These are phyloP conservation scores for Xestia rhomboidea DNA, from an alignment of 2,888 invertebrate species.

Conservation along the genomic window DNA sequence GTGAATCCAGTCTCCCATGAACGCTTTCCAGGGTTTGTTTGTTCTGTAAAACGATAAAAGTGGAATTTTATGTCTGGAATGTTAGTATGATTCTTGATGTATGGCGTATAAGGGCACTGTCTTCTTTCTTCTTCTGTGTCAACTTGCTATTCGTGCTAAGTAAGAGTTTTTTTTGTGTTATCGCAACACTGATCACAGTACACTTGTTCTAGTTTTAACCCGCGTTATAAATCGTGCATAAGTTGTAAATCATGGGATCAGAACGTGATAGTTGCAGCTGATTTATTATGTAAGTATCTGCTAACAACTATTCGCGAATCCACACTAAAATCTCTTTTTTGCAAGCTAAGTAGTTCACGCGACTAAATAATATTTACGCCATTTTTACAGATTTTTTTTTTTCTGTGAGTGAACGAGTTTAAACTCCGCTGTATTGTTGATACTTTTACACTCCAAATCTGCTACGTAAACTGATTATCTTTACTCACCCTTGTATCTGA, in stretches of 20 bases:
- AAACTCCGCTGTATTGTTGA: background rate
- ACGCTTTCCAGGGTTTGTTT: conserved; percentile 96
- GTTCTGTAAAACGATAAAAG: conserved; percentile 76
- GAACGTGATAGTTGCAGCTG: background rate
- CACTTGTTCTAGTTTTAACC: background rate
- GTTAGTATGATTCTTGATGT: background rate
- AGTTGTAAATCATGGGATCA: conserved; percentile 4
- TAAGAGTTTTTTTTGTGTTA: background rate
- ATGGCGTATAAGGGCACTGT: background rate
- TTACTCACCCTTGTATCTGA: conserved; percentile 92
- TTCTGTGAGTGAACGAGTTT: background rate
- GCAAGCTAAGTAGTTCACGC: background rate
- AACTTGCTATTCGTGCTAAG: background rate
- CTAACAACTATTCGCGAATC: background rate
- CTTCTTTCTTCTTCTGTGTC: background rate
- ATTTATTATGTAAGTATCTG: background rate
- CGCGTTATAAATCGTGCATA: background rate
- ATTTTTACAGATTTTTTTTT: background rate
- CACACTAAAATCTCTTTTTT: background rate
- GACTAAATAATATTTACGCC: background rate
- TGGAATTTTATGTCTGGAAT: background rate
- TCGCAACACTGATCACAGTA: background rate
- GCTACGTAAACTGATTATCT: background rate
- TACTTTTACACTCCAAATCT: background rate
- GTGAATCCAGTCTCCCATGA: conserved; percentile 95